Percentiles rank a stretch among this genome's conserved stretches.
Evolutionary conservation across 2,888 invertebrate species (phyloP).

Genomic region (Drosophila quinaria): DNA sequence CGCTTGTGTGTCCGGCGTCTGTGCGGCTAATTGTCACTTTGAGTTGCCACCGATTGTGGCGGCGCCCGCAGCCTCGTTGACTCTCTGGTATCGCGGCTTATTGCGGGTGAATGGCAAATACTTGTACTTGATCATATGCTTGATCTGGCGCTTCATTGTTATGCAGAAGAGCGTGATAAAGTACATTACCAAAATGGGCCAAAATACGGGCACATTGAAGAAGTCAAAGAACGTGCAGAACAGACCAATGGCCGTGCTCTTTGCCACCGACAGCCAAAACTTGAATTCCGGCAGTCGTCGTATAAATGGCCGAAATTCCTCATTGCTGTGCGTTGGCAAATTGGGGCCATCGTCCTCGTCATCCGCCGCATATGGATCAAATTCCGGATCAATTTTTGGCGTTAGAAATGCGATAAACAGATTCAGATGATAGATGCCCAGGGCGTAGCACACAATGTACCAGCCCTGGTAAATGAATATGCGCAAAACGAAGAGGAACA

Average conservation of each 20-base stretch:
- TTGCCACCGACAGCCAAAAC: slow-evolving; percentile 99
- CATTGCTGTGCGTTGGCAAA: slow-evolving; percentile 96
- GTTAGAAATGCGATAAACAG: slow-evolving; percentile 99
- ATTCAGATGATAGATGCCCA: slow-evolving; percentile 99
- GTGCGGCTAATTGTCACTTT: slow-evolving; percentile 87
- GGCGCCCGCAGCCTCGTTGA: slow-evolving; percentile 78
- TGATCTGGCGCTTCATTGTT: slow-evolving; percentile 99
- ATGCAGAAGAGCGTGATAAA: slow-evolving; percentile 99
- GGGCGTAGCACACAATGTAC: slow-evolving; percentile 99
- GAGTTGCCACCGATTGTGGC: slow-evolving; percentile 52
- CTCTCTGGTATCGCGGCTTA: slow-evolving; percentile 96
- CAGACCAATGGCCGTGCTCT: slow-evolving; percentile 95
- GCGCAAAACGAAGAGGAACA: slow-evolving; percentile 92
- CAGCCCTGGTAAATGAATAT: slow-evolving; percentile 97
- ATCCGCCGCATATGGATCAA: slow-evolving; percentile 91
- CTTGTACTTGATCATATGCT: slow-evolving; percentile 99
- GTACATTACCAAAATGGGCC: slow-evolving; percentile 99
- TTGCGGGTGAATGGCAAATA: slow-evolving; percentile 99
- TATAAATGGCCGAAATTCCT: slow-evolving; percentile 99
- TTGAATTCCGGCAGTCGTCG: slow-evolving; percentile 99
- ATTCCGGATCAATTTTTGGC: slow-evolving; percentile 99
- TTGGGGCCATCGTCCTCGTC: slow-evolving; percentile 93
- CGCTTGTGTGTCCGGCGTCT: slow-evolving; percentile 82
- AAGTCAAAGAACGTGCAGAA: slow-evolving; percentile 98
- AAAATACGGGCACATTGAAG: slow-evolving; percentile 99